Evolutionary conservation across 2,797 vertebrate species (phyloP), one percentile per base, ranked within the genome.

Genomic region (Myotis planiceps): DNA sequence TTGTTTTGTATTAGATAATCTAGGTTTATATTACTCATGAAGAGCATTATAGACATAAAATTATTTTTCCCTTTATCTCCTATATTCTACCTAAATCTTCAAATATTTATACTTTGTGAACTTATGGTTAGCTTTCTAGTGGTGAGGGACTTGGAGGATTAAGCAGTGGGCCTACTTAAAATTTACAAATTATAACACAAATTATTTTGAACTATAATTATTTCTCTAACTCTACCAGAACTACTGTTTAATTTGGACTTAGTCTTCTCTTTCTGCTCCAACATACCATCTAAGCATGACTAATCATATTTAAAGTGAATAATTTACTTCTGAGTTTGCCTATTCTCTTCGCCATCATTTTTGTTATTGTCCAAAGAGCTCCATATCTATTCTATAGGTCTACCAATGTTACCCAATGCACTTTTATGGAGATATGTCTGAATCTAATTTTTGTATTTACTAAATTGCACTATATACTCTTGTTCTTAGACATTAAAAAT

Each of bases 141-240:
- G 55, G 12, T 90, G 27, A 69, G 6, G 3, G 21, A 1, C 12
- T 74, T 66, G 12, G 18, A 79, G 23, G 13, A 90, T 25, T 81
- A 78, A 90, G 29, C 32, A 80, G 5, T 60, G 0, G 63, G 60
- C 4, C 6, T 76, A 63, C 74, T 32, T 78, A 53, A 84, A 68
- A 92, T 45, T 6, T 63, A 45, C 19, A 34, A 68, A 88, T 39
- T 87, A 21, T 55, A 88, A 34, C 2, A 53, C 18, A 75, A 51
- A 53, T 91, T 71, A 69, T 45, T 94, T 92, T 92, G 25, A 92
- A 88, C 58, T 49, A 47, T 82, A 88, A 5, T 58, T 58, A 60
- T 60, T 93, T 87, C 34, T 91, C 2, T 27, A 90, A 5, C 15
- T 92, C 37, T 53, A 42, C 15, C 53, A 68, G 34, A 63, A 34